Percentiles rank a stretch among this genome's conserved stretches.
Evolutionary conservation across 2,113 vertebrate genomes (phyloP).

Genomic region (Macquaria ambigua): DNA sequence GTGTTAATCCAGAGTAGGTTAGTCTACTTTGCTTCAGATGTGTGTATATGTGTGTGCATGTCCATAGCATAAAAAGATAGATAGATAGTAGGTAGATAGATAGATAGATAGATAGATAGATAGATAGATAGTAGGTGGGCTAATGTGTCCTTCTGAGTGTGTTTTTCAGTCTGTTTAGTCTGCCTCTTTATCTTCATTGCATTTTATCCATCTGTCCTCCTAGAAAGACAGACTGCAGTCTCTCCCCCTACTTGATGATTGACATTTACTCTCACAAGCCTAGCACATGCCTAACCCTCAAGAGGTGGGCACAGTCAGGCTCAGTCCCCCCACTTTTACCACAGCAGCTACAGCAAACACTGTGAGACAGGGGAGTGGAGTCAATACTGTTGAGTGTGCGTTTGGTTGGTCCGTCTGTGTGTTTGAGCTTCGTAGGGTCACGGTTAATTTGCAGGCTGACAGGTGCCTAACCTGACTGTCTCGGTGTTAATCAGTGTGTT

Average conservation of each 20-base stretch:
- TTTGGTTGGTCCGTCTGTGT: slow-evolving; percentile 1
- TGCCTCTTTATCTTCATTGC: background rate
- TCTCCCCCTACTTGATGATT: slow-evolving; percentile 12
- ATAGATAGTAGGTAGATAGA: background rate
- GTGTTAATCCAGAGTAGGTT: slow-evolving; percentile 70
- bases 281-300: slow-evolving; percentile 13
- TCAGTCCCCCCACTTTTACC: slow-evolving; percentile 16
- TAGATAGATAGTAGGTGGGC: background rate
- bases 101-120: background rate
- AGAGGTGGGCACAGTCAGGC: slow-evolving; percentile 21
- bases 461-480: slow-evolving; percentile 42
- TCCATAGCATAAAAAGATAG: background rate
- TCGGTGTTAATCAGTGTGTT: slow-evolving; percentile 63
- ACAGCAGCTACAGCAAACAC: slow-evolving; percentile 22
- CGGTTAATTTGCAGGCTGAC: slow-evolving; percentile 54
- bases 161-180: background rate
- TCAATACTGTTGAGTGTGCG: slow-evolving; percentile 15
- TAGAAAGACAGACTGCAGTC: slow-evolving; percentile 9
- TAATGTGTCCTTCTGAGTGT: background rate
- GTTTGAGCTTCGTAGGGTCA: background rate
- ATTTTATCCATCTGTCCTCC: slow-evolving; percentile 19
- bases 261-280: slow-evolving; percentile 34
- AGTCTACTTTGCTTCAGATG: slow-evolving; percentile 35
- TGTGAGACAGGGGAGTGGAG: background rate
- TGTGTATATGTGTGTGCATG: background rate